Conservation (phyloP, 2,113 vertebrate species). For the Ptilorrhoa leucosticta region DNA sequence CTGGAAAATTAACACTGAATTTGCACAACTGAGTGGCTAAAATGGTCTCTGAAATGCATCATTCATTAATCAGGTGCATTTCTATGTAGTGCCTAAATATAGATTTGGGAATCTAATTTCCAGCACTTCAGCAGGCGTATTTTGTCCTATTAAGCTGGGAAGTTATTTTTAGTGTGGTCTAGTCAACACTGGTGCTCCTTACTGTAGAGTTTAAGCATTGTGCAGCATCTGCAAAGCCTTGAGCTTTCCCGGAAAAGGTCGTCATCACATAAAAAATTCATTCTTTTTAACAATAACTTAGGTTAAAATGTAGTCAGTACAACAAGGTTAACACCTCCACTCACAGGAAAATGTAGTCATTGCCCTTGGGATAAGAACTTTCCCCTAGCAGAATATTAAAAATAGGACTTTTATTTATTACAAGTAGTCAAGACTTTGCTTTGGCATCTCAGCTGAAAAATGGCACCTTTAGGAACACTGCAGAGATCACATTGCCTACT, state of each 20-base stretch:
- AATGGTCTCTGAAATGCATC: not conserved
- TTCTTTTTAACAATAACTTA: slow-evolving; percentile 37
- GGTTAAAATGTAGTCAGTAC: not conserved
- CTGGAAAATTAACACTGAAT: not conserved
- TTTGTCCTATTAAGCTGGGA: not conserved
- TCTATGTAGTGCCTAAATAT: not conserved
- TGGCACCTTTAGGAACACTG: not conserved
- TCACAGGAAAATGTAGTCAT: slow-evolving; percentile 22
- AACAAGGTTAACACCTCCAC: slow-evolving; percentile 15
- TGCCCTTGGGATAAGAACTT: slow-evolving; percentile 28
- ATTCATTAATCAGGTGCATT: not conserved
- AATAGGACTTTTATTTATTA: slow-evolving; percentile 27
- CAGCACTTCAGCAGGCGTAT: not conserved
- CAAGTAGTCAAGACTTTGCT: not conserved
- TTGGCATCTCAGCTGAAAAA: slow-evolving; percentile 32
- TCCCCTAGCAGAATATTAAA: slow-evolving; percentile 14
- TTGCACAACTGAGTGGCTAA: not conserved
- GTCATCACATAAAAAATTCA: not conserved
- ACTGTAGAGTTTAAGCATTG: not conserved
- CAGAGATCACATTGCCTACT: not conserved
- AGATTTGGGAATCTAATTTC: not conserved
- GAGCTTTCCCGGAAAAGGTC: slow-evolving; percentile 2
- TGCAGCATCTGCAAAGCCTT: not conserved
- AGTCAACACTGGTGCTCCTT: not conserved
- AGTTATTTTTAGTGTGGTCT: not conserved